These are phyloP conservation scores for Neosalanx taihuensis DNA, from an alignment of 2,797 vertebrate genomes.

Conservation along the genomic window DNA sequence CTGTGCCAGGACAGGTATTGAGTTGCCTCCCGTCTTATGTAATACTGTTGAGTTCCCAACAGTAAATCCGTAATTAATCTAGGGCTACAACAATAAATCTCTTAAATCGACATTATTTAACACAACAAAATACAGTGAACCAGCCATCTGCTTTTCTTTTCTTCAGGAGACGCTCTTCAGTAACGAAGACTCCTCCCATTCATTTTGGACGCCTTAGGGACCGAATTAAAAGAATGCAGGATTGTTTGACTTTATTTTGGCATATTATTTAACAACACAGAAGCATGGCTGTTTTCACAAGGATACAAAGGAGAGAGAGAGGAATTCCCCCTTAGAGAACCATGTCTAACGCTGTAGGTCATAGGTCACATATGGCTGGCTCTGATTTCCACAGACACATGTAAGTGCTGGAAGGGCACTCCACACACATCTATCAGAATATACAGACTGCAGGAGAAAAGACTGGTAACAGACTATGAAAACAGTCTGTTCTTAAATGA, in stretches of 20 bases:
- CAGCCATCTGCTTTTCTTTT: conserved; percentile 5
- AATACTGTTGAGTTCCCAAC: conserved; percentile 38
- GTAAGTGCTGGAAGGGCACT: conserved; percentile 35
- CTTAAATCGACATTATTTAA: conserved; percentile 25
- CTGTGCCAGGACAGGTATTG: conserved; percentile 14
- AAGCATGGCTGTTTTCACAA: conserved; percentile 35
- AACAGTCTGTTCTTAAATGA: conserved; percentile 48
- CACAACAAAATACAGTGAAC: conserved; percentile 35
- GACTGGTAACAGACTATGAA: conserved; percentile 27
- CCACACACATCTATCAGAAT: conserved; percentile 7
- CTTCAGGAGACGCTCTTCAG: conserved; percentile 35
- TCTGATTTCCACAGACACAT: conserved; percentile 47
- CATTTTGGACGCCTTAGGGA: conserved; percentile 36
- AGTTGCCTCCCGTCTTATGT: conserved; percentile 30
- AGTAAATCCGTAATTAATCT: conserved; percentile 40
- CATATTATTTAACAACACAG: conserved; percentile 30
- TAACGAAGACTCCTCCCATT: conserved; percentile 14
- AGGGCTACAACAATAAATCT: conserved; percentile 34
- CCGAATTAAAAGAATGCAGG: conserved; percentile 21
- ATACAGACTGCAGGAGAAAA: conserved; percentile 24
- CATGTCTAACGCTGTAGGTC: conserved; percentile 45
- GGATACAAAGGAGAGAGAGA: conserved; percentile 24
- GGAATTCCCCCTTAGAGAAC: conserved; percentile 30
- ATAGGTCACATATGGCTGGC: conserved; percentile 45
- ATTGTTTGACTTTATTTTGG: conserved; percentile 14